Evolutionary conservation across 2,888 invertebrate species (phyloP), one percentile per base, ranked within the genome.

Genomic region (Adelphocoris suturalis): DNA sequence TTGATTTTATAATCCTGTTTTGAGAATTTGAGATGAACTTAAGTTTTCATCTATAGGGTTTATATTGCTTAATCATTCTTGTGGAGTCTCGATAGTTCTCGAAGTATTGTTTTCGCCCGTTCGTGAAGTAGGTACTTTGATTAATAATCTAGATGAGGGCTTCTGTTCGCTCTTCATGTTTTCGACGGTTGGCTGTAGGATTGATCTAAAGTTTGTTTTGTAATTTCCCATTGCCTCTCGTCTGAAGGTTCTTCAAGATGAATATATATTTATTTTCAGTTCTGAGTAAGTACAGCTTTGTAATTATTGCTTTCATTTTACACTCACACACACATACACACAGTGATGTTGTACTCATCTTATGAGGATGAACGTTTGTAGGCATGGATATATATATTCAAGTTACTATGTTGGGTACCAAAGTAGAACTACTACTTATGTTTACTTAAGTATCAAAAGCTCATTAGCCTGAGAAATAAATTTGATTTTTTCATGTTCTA

Each of bases 1-100:
- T 68, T 68, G 68, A 68, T 68, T 68, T 68, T 57, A 16, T 57
- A 57, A 57, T 57, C 57, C 57, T n/a, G n/a, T 23, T 27, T 23
- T 19, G 23, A 68, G 23, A 27, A 68, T 68, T 68, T 23, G 68
- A 23, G 68, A 68, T 68, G 68, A 68, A 23, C 68, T 27, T 52
- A 1, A 52, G 27, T 68, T 23, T 19, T 23, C 68, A 11, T 68
- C 27, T 19, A 5, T 0, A 12, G 12, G 27, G 5, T 23, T 27
- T 12, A 12, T 68, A 11, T 19, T 68, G 4, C 19, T 19, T 19
- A 61, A 12, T 19, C 19, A 16, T 16, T 19, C 27, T 68, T 57
- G 57, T 57, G 16, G 68, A 23, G 27, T 68, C 12, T 23, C n/a
- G 68, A 0, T 23, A 68, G 23, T 68, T 27, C 14, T 68, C 27